Evolutionary conservation across 2,888 invertebrate species (phyloP), one percentile per base, ranked within the genome.

Genomic region (Pasiphila rectangulata): DNA sequence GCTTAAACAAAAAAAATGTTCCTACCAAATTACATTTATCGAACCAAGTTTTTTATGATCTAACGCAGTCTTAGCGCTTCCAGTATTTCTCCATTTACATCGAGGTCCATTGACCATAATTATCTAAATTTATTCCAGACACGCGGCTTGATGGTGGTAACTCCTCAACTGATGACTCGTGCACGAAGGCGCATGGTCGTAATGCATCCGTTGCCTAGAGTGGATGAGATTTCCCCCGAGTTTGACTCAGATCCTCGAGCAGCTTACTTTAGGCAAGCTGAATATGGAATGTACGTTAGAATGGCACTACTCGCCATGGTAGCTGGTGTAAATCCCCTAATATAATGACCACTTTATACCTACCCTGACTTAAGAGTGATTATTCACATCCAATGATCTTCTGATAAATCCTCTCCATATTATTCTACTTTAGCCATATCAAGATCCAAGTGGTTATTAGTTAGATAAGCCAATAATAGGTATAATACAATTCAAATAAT

Each of bases 181-280:
- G 98, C 98, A 3, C 97, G 97, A 68, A 93, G 94, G 62, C 95
- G 95, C 60, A 98, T 98, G 95, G 94, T 97, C 5, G 98, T 99
- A 7, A 94, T 99, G 94, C 99, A 99, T 85, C 99, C 99, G 0
- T 83, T 99, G 53, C 99, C 99, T 0, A 91, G 99, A 29, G 93
- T 97, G 0, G 94, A 95, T 71, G 99, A 99, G 87, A 98, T 99
- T 61, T 97, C 97, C 60, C 91, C 95, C 0, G 96, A 98, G 61
- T 96, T 99, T 64, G 99, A 99, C 84, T 93, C 93, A 0, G 99
- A 99, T 84, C 97, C 98, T 0, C 90, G 99, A 37, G 99, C 99
- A 0, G 99, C 98, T 0, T 99, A 99, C 84, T 99, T 99, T 91
- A 91, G 99, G 12, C 99, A 99, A 85, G 98, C 98, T 0, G 98